Base-by-base conservation (phyloP, 2,888 invertebrate genomes). In the Scaptomyza tumidula region DNA sequence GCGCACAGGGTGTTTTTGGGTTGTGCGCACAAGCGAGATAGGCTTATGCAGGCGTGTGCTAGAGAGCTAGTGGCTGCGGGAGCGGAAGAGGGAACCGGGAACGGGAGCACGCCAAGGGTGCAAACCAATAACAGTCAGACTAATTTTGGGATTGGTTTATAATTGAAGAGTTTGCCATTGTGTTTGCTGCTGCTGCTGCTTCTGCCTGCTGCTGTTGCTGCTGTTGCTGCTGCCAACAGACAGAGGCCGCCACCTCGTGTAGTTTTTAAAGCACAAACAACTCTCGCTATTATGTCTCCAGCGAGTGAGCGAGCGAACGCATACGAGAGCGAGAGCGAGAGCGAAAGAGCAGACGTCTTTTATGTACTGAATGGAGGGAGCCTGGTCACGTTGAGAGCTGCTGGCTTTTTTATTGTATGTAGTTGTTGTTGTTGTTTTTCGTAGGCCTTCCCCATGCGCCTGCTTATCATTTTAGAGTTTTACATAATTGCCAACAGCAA, bases 131-230 rank as follows among this genome's bases (percentile, higher is more conserved):
- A 89, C 88, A 89, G 86, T 83, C 87, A 86, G 86, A 89, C 89
- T 89, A 88, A 90, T 88, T 89, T 90, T 88, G 89, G 90, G 90
- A 90, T 90, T 90, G 90, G 90, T 90, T 89, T 89, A 90, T 90
- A 90, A 90, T 90, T 90, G 90, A 90, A 88, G 88, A 89, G 88
- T 89, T 88, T 87, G 84, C 89, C 83, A 83, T 84, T 84, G 82
- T 82, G 76, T 81, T 74, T 83, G 78, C 78, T 65, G 37, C 37
- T 50, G 19, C 50, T 35, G 19, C 49, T 35, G 13, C 13, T 16
- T n/a, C n/a, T n/a, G n/a, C n/a, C n/a, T 16, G 1, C 48, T 19
- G 14, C 48, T 49, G 10, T 35, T 16, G 1, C 48, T 19, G 14
- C 48, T 49, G 10, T 35, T 37, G 24, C 24, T 50, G 24, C 19